A percentile compares a stretch with the other conserved stretches of the same genome.
These are phyloP conservation scores for Caenorhabditis sinica DNA, from an alignment of 2,888 invertebrate species.

Conservation along the genomic window DNA sequence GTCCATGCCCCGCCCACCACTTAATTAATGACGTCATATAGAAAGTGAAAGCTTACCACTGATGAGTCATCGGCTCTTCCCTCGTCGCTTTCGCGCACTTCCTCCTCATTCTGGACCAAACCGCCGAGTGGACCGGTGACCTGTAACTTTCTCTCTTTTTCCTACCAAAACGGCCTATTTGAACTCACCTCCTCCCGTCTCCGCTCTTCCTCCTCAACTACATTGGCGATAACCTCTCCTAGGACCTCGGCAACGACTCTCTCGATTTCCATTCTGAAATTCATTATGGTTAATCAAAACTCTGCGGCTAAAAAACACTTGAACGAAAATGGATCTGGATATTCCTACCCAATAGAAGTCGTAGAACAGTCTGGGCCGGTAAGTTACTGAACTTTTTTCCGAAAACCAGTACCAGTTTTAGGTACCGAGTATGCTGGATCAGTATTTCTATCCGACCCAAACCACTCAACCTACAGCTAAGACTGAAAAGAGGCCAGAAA, in stretches of 20 bases:
- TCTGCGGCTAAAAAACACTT: background rate
- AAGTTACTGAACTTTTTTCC: background rate
- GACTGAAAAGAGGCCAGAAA: background rate
- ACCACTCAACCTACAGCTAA: background rate
- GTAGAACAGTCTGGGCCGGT: background rate
- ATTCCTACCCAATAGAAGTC: background rate
- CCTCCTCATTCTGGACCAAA: background rate
- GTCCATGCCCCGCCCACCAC: background rate
- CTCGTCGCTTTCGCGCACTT: background rate
- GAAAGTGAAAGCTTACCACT: background rate
- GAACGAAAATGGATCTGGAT: background rate
- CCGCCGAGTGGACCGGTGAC: background rate
- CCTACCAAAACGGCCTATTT: background rate
- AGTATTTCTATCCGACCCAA: background rate
- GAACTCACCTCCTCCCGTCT: background rate
- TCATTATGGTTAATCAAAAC: background rate
- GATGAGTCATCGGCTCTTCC: background rate
- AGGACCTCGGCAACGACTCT: background rate
- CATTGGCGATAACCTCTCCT: background rate
- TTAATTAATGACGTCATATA: background rate
- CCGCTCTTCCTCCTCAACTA: background rate
- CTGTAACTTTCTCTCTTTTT: background rate
- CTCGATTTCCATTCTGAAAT: background rate
- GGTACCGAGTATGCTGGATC: background rate
- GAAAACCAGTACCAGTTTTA: background rate